Evolutionary conservation across 2,797 vertebrate species (phyloP).

Genomic region (Hypotaenidia okinawae): DNA sequence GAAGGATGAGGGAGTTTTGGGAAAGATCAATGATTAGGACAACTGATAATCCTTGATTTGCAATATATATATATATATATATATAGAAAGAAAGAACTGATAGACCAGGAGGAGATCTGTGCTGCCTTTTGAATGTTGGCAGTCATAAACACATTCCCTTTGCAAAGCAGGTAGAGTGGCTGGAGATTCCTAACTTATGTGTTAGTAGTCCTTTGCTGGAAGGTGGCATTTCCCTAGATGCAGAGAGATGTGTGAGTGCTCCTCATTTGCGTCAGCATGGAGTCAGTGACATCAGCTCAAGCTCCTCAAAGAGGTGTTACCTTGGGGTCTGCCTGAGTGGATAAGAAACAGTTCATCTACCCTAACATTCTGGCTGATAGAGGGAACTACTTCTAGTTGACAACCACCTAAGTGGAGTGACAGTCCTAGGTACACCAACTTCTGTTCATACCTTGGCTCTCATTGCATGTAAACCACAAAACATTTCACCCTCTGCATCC

Average conservation of each 20-base stretch:
- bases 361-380: not conserved
- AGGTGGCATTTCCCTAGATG: not conserved
- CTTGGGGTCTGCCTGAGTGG: not conserved
- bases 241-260: not conserved
- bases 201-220: not conserved
- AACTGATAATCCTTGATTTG: not conserved
- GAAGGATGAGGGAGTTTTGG: not conserved
- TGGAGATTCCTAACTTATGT: not conserved
- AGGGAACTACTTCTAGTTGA: not conserved
- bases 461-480: not conserved
- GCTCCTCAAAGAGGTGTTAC: not conserved
- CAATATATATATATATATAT: rapidly evolving
- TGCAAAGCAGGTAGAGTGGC: not conserved
- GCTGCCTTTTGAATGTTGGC: not conserved
- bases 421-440: not conserved
- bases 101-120: not conserved
- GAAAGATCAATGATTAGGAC: not conserved
- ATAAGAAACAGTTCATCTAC: not conserved
- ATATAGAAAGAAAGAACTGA: not conserved
- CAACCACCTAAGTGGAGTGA: not conserved
- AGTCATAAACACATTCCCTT: not conserved
- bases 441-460: not conserved
- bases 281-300: not conserved
- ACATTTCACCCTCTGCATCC: not conserved
- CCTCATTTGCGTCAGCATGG: not conserved